Evolutionary conservation across 2,113 vertebrate species (phyloP), one percentile per base, ranked within the genome.

Genomic region (Boulengeromyrus knoepffleri): DNA sequence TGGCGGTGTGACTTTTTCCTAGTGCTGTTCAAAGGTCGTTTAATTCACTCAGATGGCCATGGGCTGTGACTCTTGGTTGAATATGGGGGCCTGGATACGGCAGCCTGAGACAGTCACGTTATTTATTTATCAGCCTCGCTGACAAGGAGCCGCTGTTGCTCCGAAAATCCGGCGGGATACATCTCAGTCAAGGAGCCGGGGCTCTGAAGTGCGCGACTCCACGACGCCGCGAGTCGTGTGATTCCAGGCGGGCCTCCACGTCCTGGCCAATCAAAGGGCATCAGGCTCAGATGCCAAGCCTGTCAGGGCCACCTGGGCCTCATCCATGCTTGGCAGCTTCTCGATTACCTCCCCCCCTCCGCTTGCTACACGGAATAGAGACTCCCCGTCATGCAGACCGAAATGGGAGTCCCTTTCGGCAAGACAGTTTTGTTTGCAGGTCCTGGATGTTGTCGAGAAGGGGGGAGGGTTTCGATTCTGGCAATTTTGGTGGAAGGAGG

Each of bases 201-300:
- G 46, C 80, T 50, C n/a, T 31, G 62, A 70, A 27, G 13, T 15
- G n/a, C 62, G 87, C 80, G 90, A 89, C 62, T 47, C 89, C 88
- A 74, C 88, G 88, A 88, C 62, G 80, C 89, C 88, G 46, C 47
- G 27, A 17, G 66, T 39, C 85, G 56, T 89, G 87, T 87, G 89
- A 70, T 91, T 50, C 27, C 46, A 88, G 88, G 89, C 3, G 52
- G 88, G 21, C 13, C 42, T 52, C 46, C 84, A 49, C 87, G 89
- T 91, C 10, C 90, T 46, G 53, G 87, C 56, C 62, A 70, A 88
- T 85, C 87, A 91, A 84, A 70, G 83, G 74, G 85, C 50, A 83
- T 84, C 85, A 62, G 84, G 52, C 58, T 88, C 31, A n/a, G 58
- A 84, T 77, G 52, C 45, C 85, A 52, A 80, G 53, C 3, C 66